Conservation (phyloP, 2,113 vertebrate genomes). For the Thomomys bottae region DNA sequence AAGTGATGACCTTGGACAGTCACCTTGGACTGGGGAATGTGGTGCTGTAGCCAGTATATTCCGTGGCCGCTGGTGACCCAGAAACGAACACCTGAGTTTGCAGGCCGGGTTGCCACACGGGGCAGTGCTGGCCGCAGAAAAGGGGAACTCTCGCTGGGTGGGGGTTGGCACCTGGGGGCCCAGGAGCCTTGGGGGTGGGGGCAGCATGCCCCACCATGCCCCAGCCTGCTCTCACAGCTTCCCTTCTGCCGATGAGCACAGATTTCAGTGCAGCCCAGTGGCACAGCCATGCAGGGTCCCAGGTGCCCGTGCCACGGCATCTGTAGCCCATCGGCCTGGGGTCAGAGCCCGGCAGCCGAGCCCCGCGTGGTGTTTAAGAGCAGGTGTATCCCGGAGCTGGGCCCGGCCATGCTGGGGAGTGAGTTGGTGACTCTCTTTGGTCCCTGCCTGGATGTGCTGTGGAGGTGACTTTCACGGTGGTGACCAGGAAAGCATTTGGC, state of each 20-base stretch:
- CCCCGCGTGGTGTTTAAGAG: background rate
- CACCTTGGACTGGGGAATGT: conserved; percentile 40
- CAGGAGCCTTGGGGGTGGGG: rapidly evolving
- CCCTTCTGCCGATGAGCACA: rapidly evolving
- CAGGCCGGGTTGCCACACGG: rapidly evolving
- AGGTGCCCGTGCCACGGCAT: too few species aligned
- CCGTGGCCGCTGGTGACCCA: conserved; percentile 70
- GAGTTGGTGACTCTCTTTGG: rapidly evolving
- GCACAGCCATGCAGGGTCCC: background rate
- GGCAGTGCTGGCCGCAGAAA: background rate
- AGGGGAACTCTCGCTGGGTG: background rate
- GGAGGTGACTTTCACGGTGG: background rate
- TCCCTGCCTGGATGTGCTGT: background rate
- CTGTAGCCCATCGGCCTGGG: background rate
- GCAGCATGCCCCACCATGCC: rapidly evolving
- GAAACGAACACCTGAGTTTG: conserved; percentile 30
- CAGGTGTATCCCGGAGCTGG: rapidly evolving
- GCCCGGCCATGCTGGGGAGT: rapidly evolving
- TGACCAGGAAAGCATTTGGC: background rate
- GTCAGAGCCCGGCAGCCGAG: background rate
- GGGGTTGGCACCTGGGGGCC: background rate
- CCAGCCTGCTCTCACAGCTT: background rate
- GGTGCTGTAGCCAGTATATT: conserved; percentile 35
- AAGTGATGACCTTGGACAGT: conserved; percentile 78
- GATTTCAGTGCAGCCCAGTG: rapidly evolving